Percentiles rank a stretch among this genome's conserved stretches.
phyloP scores from a whole-genome alignment of 2,113 vertebrate species.

The Tympanuchus pallidicinctus region DNA sequence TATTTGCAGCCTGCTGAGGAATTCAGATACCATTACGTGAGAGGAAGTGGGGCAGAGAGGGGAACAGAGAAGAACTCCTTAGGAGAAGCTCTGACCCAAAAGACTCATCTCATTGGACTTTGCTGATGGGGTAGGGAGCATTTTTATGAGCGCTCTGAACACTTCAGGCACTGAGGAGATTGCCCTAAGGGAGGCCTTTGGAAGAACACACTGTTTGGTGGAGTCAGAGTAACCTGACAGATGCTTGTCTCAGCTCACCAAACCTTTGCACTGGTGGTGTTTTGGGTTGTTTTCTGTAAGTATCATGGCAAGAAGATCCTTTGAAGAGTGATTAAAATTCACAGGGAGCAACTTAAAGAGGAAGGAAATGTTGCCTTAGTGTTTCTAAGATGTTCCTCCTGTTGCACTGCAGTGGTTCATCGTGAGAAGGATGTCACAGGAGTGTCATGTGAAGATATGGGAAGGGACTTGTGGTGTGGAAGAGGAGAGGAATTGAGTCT shows the following conservation, averaged over 20 bases:
- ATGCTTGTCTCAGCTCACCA: not conserved
- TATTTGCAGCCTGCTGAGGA: conserved; percentile 13
- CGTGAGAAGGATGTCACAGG: accelerated
- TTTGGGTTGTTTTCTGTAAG: not conserved
- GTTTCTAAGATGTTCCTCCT: not conserved
- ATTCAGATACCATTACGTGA: not conserved
- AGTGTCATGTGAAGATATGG: not conserved
- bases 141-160: not conserved
- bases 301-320: accelerated
- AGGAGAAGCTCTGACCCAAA: not conserved
- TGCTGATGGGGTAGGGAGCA: not conserved
- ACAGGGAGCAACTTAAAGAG: not conserved
- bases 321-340: not conserved
- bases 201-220: not conserved
- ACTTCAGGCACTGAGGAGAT: not conserved
- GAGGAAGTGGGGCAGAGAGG: not conserved
- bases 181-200: not conserved
- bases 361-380: not conserved
- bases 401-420: accelerated
- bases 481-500: not conserved
- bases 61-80: not conserved
- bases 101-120: accelerated
- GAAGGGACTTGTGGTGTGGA: accelerated
- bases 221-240: not conserved
- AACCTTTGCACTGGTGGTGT: not conserved